Evolutionary conservation across 2,888 invertebrate species (phyloP).

Genomic region (Oithona nana): DNA sequence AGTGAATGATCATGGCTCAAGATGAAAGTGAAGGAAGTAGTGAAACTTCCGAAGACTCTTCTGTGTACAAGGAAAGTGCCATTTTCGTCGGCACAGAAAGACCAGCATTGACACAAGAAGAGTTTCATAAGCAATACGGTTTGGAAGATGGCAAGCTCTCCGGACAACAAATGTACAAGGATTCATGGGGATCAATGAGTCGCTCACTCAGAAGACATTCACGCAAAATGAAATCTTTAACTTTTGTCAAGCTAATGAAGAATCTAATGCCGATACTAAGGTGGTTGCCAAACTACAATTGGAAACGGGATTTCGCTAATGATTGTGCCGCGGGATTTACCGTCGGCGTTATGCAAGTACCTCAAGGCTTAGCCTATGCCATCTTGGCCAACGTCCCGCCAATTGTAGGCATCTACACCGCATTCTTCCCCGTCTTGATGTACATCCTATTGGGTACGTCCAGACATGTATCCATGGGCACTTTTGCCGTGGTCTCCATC

Average conservation of each 20-base stretch:
- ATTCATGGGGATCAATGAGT: neutral
- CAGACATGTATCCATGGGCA: slow-evolving; percentile 69
- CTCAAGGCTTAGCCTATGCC: slow-evolving; percentile 21
- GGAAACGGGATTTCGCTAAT: slow-evolving; percentile 1
- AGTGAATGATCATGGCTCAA: too few species aligned
- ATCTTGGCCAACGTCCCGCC: slow-evolving; percentile 21
- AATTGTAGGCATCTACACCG: slow-evolving; percentile 47
- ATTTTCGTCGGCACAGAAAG: neutral
- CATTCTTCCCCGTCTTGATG: slow-evolving; percentile 71
- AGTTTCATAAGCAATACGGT: neutral
- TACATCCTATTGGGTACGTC: slow-evolving; percentile 76
- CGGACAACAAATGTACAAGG: neutral
- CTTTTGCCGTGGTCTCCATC: slow-evolving; percentile 46
- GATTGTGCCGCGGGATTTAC: slow-evolving; percentile 6
- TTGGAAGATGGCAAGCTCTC: neutral
- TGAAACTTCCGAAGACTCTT: too few species aligned
- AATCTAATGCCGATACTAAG: neutral
- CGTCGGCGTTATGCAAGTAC: slow-evolving; percentile 12
- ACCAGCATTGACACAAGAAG: neutral
- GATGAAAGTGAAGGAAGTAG: too few species aligned
- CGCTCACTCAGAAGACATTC: neutral
- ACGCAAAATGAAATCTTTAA: neutral
- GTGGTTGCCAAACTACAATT: slow-evolving; percentile 7
- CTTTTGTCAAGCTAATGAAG: neutral
- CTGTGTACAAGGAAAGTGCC: too few species aligned